Base-by-base conservation (phyloP, 2,113 vertebrate genomes). In the Vimba vimba region DNA sequence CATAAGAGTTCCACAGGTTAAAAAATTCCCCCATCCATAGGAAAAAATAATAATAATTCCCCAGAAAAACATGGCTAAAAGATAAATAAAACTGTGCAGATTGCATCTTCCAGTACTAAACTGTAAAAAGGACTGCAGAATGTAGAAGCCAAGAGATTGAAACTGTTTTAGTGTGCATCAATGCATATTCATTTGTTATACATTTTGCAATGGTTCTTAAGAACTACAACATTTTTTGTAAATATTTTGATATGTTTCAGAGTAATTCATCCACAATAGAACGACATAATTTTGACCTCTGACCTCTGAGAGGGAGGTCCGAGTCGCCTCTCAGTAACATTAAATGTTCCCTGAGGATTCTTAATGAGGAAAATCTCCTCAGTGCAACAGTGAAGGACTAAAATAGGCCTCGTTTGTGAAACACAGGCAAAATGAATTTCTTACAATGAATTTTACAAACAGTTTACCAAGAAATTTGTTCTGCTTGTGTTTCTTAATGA, bases 71-170 rank as follows among this genome's bases (percentile, higher is more conserved):
- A 52, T 27, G 15, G 5, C 33, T n/a, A 39, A 45, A 62, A 11
- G 11, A 3, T 47, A 57, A 57, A 79, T 8, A 39, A 3, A n/a
- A 27, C 57, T 2, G 1, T 60, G 33, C 55, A 10, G 43, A 43
- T 79, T n/a, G 33, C 36, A 15, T 79, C 55, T 47, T 80, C n/a
- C 17, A 47, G 13, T 13, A 64, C 36, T 27, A 19, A 80, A 64
- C 23, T 2, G 78, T 25, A 13, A 13, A 50, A 43, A 60, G 30
- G n/a, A 82, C 43, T 82, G 39, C 39, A 80, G 59, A 81, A 68
- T 82, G 79, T 82, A 68, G 47, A 23, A 25, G 17, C 60, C 25
- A 82, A 82, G 60, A 86, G 75, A 78, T 55, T 86, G 50, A 79
- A 83, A 68, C 25, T 30, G n/a, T n/a, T 11, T 52, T 64, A 23